These are phyloP conservation scores for Sinotaia quadrata DNA, from an alignment of 2,888 invertebrate genomes.

Conservation along the genomic window DNA sequence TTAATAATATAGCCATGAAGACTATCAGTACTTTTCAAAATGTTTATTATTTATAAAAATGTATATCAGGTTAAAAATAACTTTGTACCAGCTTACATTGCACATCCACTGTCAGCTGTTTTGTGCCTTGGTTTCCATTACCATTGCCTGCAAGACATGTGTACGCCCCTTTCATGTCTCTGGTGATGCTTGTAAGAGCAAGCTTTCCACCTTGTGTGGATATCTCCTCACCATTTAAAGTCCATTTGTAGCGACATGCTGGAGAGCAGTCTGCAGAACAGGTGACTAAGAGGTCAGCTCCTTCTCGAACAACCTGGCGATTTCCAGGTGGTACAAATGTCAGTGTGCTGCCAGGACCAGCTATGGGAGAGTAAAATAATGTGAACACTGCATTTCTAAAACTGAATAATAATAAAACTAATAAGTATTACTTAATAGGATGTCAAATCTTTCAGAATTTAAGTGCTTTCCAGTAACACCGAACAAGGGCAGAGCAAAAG, in stretches of 20 bases:
- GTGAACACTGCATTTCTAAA: too few relatives aligned
- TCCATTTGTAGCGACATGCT: slow-evolving; percentile 26
- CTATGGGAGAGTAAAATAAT: too few relatives aligned
- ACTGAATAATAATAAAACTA: too few relatives aligned
- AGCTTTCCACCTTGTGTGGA: slow-evolving; percentile 9
- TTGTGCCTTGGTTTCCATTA: slow-evolving; percentile 25
- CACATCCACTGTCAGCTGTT: slow-evolving; percentile 22
- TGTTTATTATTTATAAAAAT: too few relatives aligned
- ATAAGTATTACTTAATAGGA: too few relatives aligned
- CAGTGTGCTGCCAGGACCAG: slow-evolving; percentile 25
- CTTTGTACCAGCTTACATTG: slow-evolving; percentile 28
- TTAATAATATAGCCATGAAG: too few relatives aligned
- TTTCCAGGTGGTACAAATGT: slow-evolving; percentile 27
- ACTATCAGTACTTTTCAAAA: too few relatives aligned
- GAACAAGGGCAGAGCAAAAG: too few relatives aligned
- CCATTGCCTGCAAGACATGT: slow-evolving; percentile 34
- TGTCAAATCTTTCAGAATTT: too few relatives aligned
- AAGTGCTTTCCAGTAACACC: too few relatives aligned
- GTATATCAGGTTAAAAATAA: too few relatives aligned
- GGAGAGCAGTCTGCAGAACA: slow-evolving; percentile 30
- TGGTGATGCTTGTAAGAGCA: background rate
- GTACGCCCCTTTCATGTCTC: slow-evolving; percentile 20
- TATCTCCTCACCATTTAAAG: slow-evolving; percentile 1
- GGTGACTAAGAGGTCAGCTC: slow-evolving; percentile 22
- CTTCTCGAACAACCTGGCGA: slow-evolving; percentile 26